These are phyloP conservation scores for Drosophila orena DNA, from an alignment of 1,140 invertebrate genomes.

Conservation along the genomic window DNA sequence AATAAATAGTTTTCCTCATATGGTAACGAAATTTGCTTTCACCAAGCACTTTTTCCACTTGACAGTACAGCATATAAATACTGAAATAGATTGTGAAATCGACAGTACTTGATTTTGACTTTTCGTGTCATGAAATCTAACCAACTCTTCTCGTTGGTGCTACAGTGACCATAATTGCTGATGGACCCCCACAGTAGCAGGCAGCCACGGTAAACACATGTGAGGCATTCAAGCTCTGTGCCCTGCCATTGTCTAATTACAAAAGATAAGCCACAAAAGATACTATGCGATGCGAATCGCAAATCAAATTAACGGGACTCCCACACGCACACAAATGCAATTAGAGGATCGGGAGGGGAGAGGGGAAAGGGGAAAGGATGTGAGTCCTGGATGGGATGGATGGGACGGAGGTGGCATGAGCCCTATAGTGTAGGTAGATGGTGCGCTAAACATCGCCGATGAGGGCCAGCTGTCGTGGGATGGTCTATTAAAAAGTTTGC, in stretches of 20 bases:
- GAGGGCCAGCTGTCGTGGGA: conserved; percentile 30
- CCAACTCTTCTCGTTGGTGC: not conserved
- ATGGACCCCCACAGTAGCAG: not conserved
- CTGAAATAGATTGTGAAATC: too few relatives aligned
- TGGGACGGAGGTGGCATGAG: not conserved
- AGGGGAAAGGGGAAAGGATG: not conserved
- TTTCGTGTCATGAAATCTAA: too few relatives aligned
- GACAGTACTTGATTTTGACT: too few relatives aligned
- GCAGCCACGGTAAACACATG: conserved; percentile 5
- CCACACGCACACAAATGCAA: conserved; percentile 54
- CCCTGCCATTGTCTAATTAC: conserved; percentile 61
- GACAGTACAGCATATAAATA: too few relatives aligned
- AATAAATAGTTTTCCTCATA: too few relatives aligned
- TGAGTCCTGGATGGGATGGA: not conserved
- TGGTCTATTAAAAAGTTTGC: conserved; percentile 66
- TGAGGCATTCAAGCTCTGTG: conserved; percentile 14
- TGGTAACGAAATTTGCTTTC: too few relatives aligned
- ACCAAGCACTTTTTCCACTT: too few relatives aligned
- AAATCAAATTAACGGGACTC: conserved; percentile 68
- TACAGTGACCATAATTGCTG: not conserved
- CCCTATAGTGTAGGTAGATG: not conserved
- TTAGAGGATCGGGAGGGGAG: conserved; percentile 24
- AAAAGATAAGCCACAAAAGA: conserved; percentile 69
- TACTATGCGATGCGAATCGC: conserved; percentile 39
- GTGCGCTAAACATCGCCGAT: conserved; percentile 14